Evolutionary conservation across 2,888 invertebrate species (phyloP).

Genomic region (Leucania comma): DNA sequence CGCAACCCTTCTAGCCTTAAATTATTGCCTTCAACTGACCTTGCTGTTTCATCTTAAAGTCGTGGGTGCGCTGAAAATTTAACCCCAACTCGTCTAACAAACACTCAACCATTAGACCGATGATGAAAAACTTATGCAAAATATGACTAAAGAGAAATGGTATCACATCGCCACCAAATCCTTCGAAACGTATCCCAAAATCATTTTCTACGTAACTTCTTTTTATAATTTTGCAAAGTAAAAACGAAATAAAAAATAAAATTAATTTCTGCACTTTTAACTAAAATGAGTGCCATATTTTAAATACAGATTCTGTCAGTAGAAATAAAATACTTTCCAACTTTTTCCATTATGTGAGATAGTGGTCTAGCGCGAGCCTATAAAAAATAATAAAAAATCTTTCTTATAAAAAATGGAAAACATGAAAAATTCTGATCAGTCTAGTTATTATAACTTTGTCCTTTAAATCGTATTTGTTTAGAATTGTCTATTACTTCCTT

Average conservation of each 20-base stretch:
- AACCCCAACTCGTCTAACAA: not conserved
- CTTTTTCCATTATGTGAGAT: no score
- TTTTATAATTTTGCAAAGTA: not conserved
- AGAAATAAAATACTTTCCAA: no score
- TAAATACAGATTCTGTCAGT: no score
- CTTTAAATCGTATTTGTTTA: no score
- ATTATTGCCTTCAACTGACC: conserved; percentile 41
- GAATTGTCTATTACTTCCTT: no score
- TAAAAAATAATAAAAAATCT: no score
- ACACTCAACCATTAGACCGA: not conserved
- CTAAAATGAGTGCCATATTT: no score
- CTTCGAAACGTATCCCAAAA: not conserved
- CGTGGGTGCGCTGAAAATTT: conserved; percentile 8
- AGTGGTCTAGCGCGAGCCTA: no score
- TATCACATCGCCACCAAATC: not conserved
- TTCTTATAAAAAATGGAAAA: no score
- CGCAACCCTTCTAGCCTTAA: conserved; percentile 46
- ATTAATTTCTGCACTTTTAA: not conserved
- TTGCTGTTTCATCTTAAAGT: conserved; percentile 29
- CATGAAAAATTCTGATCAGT: no score
- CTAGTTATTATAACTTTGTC: no score
- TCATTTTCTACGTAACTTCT: not conserved
- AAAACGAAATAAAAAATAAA: not conserved
- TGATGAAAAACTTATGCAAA: not conserved
- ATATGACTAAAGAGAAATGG: not conserved